A percentile compares a stretch with the other conserved stretches of the same genome.
These are phyloP conservation scores for Cerceris ruficornis DNA, from an alignment of 2,888 invertebrate genomes.

Conservation along the genomic window DNA sequence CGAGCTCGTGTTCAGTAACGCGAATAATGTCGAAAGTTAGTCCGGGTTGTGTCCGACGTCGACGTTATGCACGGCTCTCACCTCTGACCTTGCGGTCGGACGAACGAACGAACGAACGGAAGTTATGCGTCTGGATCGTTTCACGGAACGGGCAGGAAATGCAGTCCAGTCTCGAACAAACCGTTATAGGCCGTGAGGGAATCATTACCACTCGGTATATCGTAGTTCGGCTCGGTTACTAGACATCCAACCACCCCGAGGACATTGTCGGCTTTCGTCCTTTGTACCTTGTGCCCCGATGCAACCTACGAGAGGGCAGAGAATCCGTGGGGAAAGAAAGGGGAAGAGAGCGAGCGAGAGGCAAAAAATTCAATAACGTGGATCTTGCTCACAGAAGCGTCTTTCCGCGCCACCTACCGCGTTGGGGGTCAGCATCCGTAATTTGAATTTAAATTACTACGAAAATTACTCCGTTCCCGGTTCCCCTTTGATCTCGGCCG, in stretches of 20 bases:
- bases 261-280: conserved; percentile 33
- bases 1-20: conserved; percentile 50
- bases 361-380: conserved; percentile 36
- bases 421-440: conserved; percentile 15
- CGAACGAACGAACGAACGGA: conserved; percentile 65
- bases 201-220: conserved; percentile 58
- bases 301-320: neutral
- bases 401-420: conserved; percentile 10
- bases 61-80: conserved; percentile 60
- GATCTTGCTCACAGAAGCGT: neutral
- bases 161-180: conserved; percentile 48
- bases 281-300: conserved; percentile 6
- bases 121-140: conserved; percentile 73
- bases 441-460: conserved; percentile 52
- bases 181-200: conserved; percentile 65
- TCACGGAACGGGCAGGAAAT: conserved; percentile 65
- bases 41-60: conserved; percentile 52
- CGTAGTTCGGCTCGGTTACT: conserved; percentile 35
- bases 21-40: conserved; percentile 73
- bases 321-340: neutral
- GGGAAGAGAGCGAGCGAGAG: neutral
- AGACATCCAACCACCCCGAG: conserved; percentile 27
- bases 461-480: conserved; percentile 28
- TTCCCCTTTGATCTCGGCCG: conserved; percentile 35
- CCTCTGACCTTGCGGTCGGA: conserved; percentile 64